Evolutionary conservation across 2,888 invertebrate species (phyloP), one percentile per base, ranked within the genome.

Genomic region (Cheilosia scutellata): DNA sequence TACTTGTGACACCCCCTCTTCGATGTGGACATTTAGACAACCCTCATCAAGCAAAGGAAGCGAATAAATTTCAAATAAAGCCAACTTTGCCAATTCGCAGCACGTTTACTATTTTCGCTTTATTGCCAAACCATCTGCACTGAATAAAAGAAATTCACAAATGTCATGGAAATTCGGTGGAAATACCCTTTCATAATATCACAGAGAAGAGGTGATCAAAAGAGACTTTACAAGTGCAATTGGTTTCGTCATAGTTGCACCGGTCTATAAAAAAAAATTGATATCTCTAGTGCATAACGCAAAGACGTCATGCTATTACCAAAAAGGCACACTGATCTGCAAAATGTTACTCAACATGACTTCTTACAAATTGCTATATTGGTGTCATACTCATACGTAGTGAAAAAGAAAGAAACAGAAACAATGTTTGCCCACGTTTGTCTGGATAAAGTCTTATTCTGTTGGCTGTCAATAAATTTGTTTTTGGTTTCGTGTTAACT

Each of bases 291-390:
- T n/a, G n/a, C n/a, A n/a, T n/a, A n/a, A n/a, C n/a, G n/a, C n/a
- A n/a, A n/a, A n/a, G n/a, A n/a, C n/a, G n/a, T n/a, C n/a, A n/a
- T n/a, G 25, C 25, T 29, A 53, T 53, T 60, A 51, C 44, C 20
- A 42, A 57, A 57, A 44, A 25, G 20, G 9, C 2, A 25, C 20
- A 57, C 13, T 16, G 57, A 55, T 37, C 6, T 37, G 20, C 55
- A 53, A 72, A 72, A 74, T 66, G 72, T 79, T 79, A 42, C 79
- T 31, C 79, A 72, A 72, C 79, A 65, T 79, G 79, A 74, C 72
- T 58, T 77, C 58, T 79, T 53, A 79, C 79, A 79, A 79, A 74
- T 79, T 72, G 53, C 66, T 65, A 71, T 74, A 71, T 74, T 65
- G 58, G 44, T 72, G 51, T 63, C 72, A 79, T 66, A 66, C 58